Percentiles rank a stretch among this genome's conserved stretches.
These are phyloP conservation scores for Leptonema lineaticorne DNA, from an alignment of 1,140 invertebrate genomes.

Conservation along the genomic window DNA sequence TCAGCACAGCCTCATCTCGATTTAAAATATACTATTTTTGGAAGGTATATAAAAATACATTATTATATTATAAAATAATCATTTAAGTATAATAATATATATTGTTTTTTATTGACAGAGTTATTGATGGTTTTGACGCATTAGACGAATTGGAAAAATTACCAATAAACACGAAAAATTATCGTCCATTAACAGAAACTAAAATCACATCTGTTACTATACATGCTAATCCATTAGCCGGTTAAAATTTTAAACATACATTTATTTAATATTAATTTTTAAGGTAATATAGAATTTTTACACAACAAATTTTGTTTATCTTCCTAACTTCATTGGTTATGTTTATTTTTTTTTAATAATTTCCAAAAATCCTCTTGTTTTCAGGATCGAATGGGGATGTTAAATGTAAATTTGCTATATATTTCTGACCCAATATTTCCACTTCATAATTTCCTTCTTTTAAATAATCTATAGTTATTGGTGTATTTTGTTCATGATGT, in stretches of 20 bases:
- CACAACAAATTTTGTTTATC: background rate
- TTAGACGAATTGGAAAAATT: slow-evolving; percentile 95
- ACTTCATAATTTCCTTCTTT: slow-evolving; percentile 74
- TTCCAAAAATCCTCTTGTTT: slow-evolving; percentile 52
- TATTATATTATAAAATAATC: background rate
- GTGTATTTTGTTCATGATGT: slow-evolving; percentile 47
- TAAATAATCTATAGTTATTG: slow-evolving; percentile 68
- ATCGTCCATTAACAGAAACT: slow-evolving; percentile 79
- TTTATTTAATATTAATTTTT: background rate
- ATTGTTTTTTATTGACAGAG: slow-evolving; percentile 62
- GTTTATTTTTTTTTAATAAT: slow-evolving; percentile 53
- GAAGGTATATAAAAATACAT: slow-evolving; percentile 67
- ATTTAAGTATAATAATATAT: background rate
- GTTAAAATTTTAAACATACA: background rate
- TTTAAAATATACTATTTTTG: slow-evolving; percentile 96
- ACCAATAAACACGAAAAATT: slow-evolving; percentile 92
- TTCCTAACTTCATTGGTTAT: too few relatives aligned
- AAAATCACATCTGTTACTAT: slow-evolving; percentile 88
- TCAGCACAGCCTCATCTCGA: slow-evolving; percentile 93
- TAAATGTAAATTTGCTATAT: slow-evolving; percentile 68
- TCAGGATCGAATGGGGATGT: slow-evolving; percentile 80
- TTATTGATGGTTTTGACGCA: slow-evolving; percentile 96
- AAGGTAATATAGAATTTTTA: background rate
- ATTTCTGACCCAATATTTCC: slow-evolving; percentile 73
- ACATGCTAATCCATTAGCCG: slow-evolving; percentile 94